Base-by-base conservation (phyloP, 2,888 invertebrate genomes). In the Drosophila greeni region DNA sequence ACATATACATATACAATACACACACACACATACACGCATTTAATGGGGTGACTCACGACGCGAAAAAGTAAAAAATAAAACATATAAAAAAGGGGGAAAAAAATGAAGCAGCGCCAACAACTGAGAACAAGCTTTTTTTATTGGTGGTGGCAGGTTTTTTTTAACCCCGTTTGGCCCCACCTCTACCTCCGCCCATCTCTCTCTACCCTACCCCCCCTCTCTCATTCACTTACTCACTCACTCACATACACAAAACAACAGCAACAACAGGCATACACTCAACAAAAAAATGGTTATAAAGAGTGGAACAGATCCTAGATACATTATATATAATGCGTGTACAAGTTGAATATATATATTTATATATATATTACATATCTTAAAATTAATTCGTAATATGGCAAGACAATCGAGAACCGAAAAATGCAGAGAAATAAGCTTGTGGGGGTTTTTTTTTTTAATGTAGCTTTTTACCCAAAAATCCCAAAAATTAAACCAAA, bases 251-350 rank as follows among this genome's bases (percentile, higher is more conserved):
- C 36, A 49, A 29, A 20, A 48, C 20, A 57, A 23, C 23, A 24
- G 14, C 39, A 40, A 40, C 40, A 40, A 23, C 14, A 40, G 23
- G 43, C 45, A 58, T 26, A 55, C 9, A 54, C 34, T 36, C 26
- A 16, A 37, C 36, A 29, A n/a, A 36, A 29, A 55, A 29, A 37
- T n/a, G 18, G 31, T 24, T 34, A 24, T 23, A 33, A 33, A 39
- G 31, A 39, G 57, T 57, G 37, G 39, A 51, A 49, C 26, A 58
- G n/a, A 54, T 66, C 48, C 66, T 59, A 66, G 59, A 59, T 53
- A 66, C 66, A 66, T 67, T 67, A 67, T 67, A 66, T 87, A 87
- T 87, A 87, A 87, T 87, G 88, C 88, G 87, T 87, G 88, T 87
- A 86, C 85, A 86, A 81, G 82, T 77, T 74, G 67, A 56, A 58